Conservation (phyloP, 2,113 vertebrate species). For the Microcebus tavaratra region DNA sequence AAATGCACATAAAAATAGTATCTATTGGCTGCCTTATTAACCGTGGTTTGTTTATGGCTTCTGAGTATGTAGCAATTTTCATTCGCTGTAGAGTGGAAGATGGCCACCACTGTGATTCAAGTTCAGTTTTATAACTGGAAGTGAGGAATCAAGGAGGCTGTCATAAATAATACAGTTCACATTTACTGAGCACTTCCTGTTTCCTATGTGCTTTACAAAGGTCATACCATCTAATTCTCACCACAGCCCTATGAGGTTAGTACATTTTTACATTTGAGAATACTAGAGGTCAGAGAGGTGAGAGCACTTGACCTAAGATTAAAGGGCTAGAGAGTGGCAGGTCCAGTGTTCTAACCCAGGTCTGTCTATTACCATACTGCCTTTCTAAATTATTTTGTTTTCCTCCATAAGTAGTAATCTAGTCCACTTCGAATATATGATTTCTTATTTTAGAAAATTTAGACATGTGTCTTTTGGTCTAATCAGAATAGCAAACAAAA, state of each 20-base stretch:
- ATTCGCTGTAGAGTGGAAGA: not conserved
- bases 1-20: not conserved
- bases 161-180: not conserved
- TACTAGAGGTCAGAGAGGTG: not conserved
- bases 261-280: not conserved
- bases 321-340: not conserved
- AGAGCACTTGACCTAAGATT: not conserved
- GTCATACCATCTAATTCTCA: not conserved
- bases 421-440: not conserved
- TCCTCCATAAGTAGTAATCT: not conserved
- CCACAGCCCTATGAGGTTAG: not conserved
- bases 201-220: not conserved
- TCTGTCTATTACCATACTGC: not conserved
- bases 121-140: not conserved
- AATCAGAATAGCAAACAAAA: not conserved
- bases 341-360: not conserved
- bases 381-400: not conserved
- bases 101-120: not conserved
- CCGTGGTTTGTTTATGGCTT: not conserved
- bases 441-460: constrained; percentile 45
- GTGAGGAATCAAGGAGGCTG: not conserved
- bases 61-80: not conserved
- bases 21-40: not conserved
- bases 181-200: not conserved
- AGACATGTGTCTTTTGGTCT: not conserved